Base-by-base conservation (phyloP, 2,113 vertebrate genomes). In the Sigmodon hispidus region DNA sequence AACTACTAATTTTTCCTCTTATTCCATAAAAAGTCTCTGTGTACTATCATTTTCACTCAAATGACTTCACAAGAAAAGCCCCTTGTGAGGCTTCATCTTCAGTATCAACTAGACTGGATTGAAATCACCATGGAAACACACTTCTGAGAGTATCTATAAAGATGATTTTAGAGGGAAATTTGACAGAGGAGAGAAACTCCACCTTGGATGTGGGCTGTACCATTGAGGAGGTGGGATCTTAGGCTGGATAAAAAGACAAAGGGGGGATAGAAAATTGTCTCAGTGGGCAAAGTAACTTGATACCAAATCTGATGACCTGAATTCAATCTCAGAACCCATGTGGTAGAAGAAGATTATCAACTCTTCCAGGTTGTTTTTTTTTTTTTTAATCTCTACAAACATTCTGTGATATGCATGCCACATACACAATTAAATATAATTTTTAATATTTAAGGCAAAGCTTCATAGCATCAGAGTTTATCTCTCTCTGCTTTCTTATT, bases 41-140 rank as follows among this genome's bases (percentile, higher is more conserved):
- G 7, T 15, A 72, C 45, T 55, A 92, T 26, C 69, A 11, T 81
- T 96, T 94, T 84, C 75, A 81, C 19, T 86, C 26, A 90, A 87
- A 87, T 43, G 7, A 87, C 17, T 93, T 7, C 16, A 89, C 8
- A 84, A 57, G 43, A 50, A 93, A 95, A 61, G 6, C 34, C 16
- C 45, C 17, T 63, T 26, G 7, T 55, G 36, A 40, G 26, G 21
- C 21, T 55, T 29, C 3, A 11, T 26, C 36, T 72, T 87, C 36
- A 72, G 12, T 55, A 16, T 87, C 85, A 72, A 72, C 85, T 72
- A 55, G 36, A 55, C 19, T 70, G 21, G 67, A 57, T 57, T 72
- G 40, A 24, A 87, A 57, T 72, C 50, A 55, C 50, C 50, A 73
- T 72, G 24, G 50, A 87, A 87, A 87, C 63, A 67, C 63, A 87